Conservation (phyloP, 2,113 vertebrate genomes). For the Antechinus stuartii region DNA sequence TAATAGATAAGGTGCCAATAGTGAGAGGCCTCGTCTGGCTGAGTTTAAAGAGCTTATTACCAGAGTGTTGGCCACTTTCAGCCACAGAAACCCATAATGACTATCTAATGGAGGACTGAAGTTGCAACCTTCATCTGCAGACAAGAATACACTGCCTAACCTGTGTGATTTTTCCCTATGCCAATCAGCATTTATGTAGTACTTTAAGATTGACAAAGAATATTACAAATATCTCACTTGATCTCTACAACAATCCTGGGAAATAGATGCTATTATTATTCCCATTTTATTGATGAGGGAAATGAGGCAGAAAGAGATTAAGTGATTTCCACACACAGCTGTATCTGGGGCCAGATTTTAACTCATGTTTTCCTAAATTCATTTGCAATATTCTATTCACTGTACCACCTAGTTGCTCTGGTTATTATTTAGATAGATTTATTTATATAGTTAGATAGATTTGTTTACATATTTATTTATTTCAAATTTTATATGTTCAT, state of each 20-base stretch:
- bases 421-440: no score
- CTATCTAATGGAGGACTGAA: not conserved
- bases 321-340: not conserved
- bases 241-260: not conserved
- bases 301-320: not conserved
- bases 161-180: not conserved
- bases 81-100: not conserved
- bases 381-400: not conserved
- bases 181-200: not conserved
- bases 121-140: not conserved
- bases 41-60: not conserved
- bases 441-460: no score
- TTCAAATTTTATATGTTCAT: not conserved
- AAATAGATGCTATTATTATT: not conserved
- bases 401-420: no score
- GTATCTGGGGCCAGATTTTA: not conserved
- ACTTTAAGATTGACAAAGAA: not conserved
- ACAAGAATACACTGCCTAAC: not conserved
- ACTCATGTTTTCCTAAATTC: not conserved
- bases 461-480: no score
- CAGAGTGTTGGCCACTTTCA: not conserved
- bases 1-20: not conserved
- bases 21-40: not conserved
- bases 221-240: not conserved
- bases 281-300: not conserved